Percentiles rank a stretch among this genome's conserved stretches.
phyloP scores from a whole-genome alignment of 2,888 invertebrate genomes.

The Folsomia manolachei region DNA sequence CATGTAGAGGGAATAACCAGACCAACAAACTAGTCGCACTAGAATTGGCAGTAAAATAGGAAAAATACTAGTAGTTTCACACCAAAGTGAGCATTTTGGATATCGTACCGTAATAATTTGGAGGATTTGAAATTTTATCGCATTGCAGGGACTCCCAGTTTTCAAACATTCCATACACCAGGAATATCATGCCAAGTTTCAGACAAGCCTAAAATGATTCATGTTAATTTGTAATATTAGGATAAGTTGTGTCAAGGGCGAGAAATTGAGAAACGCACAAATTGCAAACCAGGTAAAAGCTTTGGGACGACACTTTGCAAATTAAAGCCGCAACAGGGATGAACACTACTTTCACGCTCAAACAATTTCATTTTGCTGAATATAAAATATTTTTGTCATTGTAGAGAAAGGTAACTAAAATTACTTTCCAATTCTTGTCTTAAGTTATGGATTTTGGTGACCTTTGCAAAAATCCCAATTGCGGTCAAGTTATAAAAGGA shows the following conservation, averaged over 20 bases:
- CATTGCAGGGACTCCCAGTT: not conserved
- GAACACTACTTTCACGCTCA: not conserved
- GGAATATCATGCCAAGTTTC: not conserved
- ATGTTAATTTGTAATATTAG: not conserved
- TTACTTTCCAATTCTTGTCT: no score
- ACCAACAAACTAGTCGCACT: slow-evolving; percentile 1
- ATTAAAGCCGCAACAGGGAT: slow-evolving; percentile 8
- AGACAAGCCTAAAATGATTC: not conserved
- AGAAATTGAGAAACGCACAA: no score
- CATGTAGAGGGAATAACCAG: not conserved
- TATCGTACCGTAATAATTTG: not conserved
- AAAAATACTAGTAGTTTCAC: no score
- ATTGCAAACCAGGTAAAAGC: not conserved
- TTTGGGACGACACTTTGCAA: not conserved
- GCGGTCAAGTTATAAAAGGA: no score
- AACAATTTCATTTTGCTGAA: not conserved
- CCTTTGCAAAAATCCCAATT: no score
- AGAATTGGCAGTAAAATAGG: not conserved
- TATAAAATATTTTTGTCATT: no score
- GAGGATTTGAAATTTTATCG: not conserved
- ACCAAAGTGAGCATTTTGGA: no score
- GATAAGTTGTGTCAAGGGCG: no score
- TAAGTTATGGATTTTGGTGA: no score
- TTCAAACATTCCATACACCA: not conserved
- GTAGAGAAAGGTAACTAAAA: not conserved